Evolutionary conservation across 64 coral and sea anemone genomes (phyloP), one percentile per base, ranked within the genome.

Genomic region (Catalaphyllia jardinei): DNA sequence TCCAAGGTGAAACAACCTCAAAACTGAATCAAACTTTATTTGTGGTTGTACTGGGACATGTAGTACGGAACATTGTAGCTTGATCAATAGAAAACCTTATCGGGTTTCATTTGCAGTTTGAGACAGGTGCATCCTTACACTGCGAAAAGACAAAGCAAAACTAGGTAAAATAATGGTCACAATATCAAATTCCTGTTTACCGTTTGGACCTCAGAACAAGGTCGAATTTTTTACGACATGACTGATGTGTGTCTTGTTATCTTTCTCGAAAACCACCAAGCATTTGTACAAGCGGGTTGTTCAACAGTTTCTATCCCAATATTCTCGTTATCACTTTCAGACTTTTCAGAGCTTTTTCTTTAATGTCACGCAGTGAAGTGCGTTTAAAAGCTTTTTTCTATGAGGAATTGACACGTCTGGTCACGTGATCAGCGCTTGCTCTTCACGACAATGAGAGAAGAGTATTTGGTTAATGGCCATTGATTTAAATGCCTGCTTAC

Each of bases 101-200:
- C 39, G 29, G 2, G 57, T 9, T 39, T 39, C 30, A 35, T 64
- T 83, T 83, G 79, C 79, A 39, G 10, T 64, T 17, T 1, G 35
- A 20, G 60, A 57, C 79, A 83, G 79, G 60, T 83, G 79, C 64
- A 64, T 82, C 25, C 55, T 82, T 64, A 30, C 60, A 38, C 19
- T 64, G 79, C 18, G 28, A 38, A 65, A 65, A 65, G 60, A 38
- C 25, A 67, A 51, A 79, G 25, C 49, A 49, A 73, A 73, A 28
- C n/a, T 14, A 30, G 27, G 15, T 25, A 51, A 22, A 51, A 2
- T 52, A 46, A 46, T 46, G 42, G 42, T 46, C 2, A 14, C 25
- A 60, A 65, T 83, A 83, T 83, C 29, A 83, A 31, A 83, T 83
- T 83, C 60, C 20, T 64, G 79, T 83, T 83, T 65, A 25, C 79